Evolutionary conservation across 2,797 vertebrate genomes (phyloP).

Genomic region (Todus mexicanus): DNA sequence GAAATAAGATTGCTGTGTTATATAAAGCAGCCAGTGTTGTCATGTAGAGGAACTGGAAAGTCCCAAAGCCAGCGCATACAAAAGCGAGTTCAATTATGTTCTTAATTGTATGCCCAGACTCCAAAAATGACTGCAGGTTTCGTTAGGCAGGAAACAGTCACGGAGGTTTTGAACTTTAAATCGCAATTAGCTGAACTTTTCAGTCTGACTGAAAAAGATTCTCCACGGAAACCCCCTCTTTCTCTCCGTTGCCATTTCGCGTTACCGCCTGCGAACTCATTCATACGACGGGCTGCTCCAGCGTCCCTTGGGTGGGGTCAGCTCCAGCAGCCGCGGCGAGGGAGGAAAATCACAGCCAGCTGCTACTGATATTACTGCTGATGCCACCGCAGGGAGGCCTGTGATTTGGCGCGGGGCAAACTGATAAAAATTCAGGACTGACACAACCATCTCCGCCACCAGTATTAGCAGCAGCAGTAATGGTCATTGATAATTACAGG

Average conservation of each 20-base stretch:
- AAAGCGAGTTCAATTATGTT: conserved; percentile 13
- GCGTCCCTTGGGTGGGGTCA: conserved; percentile 11
- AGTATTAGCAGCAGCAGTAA: not conserved
- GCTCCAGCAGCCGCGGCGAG: not conserved
- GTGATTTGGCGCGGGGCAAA: not conserved
- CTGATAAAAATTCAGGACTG: not conserved
- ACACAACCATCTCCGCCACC: not conserved
- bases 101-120: conserved; percentile 13
- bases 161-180: conserved; percentile 24
- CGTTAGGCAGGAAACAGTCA: conserved; percentile 40
- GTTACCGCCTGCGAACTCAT: not conserved
- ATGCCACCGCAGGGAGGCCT: not conserved
- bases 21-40: not conserved
- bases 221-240: conserved; percentile 33
- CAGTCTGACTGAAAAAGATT: conserved; percentile 41
- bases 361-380: not conserved
- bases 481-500: not conserved
- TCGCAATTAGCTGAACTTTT: conserved; percentile 28
- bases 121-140: conserved; percentile 20
- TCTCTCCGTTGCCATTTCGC: not conserved
- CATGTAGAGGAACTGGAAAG: conserved; percentile 32
- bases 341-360: conserved; percentile 35
- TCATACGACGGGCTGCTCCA: not conserved
- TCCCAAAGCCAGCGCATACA: not conserved
- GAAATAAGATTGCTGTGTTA: not conserved